Conservation (phyloP, 2,888 invertebrate species). For the Coleophora flavipennella region DNA sequence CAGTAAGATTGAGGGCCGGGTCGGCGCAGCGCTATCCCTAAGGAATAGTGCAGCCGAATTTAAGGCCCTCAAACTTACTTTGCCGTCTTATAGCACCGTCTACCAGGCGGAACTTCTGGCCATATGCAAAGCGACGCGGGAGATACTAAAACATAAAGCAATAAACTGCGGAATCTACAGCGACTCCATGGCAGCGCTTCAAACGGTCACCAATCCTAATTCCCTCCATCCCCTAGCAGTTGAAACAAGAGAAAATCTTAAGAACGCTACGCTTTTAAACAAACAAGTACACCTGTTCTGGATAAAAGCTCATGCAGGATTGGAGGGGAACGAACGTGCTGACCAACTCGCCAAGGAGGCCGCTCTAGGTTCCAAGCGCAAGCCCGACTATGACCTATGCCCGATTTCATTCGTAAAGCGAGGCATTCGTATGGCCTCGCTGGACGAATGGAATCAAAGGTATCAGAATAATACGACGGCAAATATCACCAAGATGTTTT, state of each 20-base stretch:
- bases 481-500: no score
- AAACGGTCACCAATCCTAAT: no score
- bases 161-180: no score
- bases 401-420: background rate
- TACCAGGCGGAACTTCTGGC: conserved; percentile 6
- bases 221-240: conserved; percentile 6
- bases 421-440: no score
- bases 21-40: conserved; percentile 4
- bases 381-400: background rate
- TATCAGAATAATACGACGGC: no score
- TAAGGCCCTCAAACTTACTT: conserved; percentile 5
- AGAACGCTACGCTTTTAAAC: no score
- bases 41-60: conserved; percentile 3
- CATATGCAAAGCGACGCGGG: no score
- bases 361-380: background rate
- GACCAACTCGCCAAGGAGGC: background rate
- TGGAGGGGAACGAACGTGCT: background rate
- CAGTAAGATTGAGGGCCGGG: background rate
- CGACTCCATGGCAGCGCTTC: no score
- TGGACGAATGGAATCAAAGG: no score
- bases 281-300: no score
- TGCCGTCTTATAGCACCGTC: conserved; percentile 6
- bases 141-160: no score
- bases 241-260: conserved; percentile 7
- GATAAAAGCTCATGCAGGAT: background rate